Base-by-base conservation (phyloP, 37 sponge, comb jelly and placozoan genomes). In the Aplysina aerophoba region DNA sequence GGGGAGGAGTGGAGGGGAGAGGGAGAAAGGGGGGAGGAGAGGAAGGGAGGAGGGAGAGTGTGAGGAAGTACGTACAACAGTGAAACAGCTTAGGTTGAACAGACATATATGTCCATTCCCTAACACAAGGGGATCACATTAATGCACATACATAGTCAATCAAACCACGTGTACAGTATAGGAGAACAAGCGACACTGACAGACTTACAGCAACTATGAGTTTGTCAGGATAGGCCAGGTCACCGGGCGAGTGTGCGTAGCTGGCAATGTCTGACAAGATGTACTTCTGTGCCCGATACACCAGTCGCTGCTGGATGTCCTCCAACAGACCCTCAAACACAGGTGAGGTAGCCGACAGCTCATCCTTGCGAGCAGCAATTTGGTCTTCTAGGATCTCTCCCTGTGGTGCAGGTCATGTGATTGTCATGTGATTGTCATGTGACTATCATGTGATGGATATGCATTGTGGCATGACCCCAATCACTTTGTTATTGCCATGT, bases 171-270 rank as follows among this genome's bases (percentile, higher is more conserved):
- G n/a, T n/a, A n/a, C n/a, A n/a, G n/a, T n/a, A n/a, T n/a, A n/a
- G n/a, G n/a, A n/a, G n/a, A n/a, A n/a, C n/a, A n/a, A n/a, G n/a
- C 17, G 17, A 19, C 17, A 19, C 17, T 17, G 17, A 19, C 63
- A 62, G 4, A 62, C 82, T 85, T 57, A 69, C 85, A 77, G 89
- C 90, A 33, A 97, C 90, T 4, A 89, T 33, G 14, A 99, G 94
- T 79, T 99, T 99, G 31, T 95, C 96, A 21, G 99, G 99, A 68
- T 99, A 99, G 16, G 99, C 97, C 59, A 99, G 90, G 77, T 99
- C 99, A 22, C 99, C 99, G 34, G 94, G 74, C 72, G 96, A 75
- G 33, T 97, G 97, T 11, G 67, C 22, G 83, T 95, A 99, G 59
- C 96, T 92, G 27, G 82, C 82, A 56, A 98, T 95, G 84, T 98